These are phyloP conservation scores for Takifugu ocellatus DNA, from an alignment of 2,797 vertebrate species.

Conservation along the genomic window DNA sequence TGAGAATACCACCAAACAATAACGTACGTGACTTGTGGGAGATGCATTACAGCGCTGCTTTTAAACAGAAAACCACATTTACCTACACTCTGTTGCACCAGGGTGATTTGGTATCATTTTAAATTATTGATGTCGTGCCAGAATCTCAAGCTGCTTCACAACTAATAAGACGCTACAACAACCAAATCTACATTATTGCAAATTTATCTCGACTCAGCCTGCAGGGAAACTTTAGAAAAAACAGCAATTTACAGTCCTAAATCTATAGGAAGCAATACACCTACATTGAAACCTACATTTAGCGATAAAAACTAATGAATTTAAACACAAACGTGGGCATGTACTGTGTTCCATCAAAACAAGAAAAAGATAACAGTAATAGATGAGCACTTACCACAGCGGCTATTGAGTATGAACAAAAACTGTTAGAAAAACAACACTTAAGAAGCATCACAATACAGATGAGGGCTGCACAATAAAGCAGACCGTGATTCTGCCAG, in stretches of 20 bases:
- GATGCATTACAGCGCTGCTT: not conserved
- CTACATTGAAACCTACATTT: not conserved
- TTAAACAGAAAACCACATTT: slow-evolving; percentile 9
- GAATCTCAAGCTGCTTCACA: slow-evolving; percentile 5
- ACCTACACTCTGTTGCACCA: slow-evolving; percentile 9
- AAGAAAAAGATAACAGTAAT: slow-evolving; percentile 13
- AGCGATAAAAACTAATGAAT: slow-evolving; percentile 2
- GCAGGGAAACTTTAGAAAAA: not conserved
- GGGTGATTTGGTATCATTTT: slow-evolving; percentile 4
- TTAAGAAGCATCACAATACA: not conserved
- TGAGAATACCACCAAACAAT: slow-evolving; percentile 11
- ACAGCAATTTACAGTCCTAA: not conserved
- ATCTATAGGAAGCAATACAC: slow-evolving; percentile 6
- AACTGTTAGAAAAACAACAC: not conserved
- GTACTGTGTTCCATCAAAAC: not conserved
- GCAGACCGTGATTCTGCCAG: not conserved
- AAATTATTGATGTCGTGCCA: slow-evolving; percentile 15
- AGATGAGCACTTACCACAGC: slow-evolving; percentile 57
- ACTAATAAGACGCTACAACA: not conserved
- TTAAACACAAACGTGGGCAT: not conserved
- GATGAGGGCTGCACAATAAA: not conserved
- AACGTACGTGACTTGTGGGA: slow-evolving; percentile 7
- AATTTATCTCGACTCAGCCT: not conserved
- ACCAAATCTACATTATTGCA: not conserved
- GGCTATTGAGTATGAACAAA: slow-evolving; percentile 16